These are phyloP conservation scores for Sebastes fasciatus DNA, from an alignment of 2,113 vertebrate genomes.

Conservation along the genomic window DNA sequence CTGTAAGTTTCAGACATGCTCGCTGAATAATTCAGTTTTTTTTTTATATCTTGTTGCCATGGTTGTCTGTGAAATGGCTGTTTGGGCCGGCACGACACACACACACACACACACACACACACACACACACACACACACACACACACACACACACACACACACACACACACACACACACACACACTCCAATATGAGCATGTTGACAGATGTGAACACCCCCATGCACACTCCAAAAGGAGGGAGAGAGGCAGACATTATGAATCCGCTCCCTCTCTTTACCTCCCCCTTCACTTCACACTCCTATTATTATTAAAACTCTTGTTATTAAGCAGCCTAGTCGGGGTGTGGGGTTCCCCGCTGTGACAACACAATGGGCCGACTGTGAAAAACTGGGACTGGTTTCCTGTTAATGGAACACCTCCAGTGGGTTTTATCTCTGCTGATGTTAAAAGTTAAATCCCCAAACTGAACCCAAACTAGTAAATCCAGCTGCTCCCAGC, in stretches of 20 bases:
- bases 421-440: neutral
- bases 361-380: constrained; percentile 50
- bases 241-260: constrained; percentile 17
- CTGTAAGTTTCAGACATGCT: constrained; percentile 80
- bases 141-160: constrained; percentile 14
- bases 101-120: constrained; percentile 16
- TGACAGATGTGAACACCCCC: constrained; percentile 56
- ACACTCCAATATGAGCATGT: constrained; percentile 27
- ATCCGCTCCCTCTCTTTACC: constrained; percentile 2
- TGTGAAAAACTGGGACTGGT: constrained; percentile 39
- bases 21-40: constrained; percentile 79
- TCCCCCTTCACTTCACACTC: constrained; percentile 35
- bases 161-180: constrained; percentile 11
- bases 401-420: constrained; percentile 50
- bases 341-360: constrained; percentile 48
- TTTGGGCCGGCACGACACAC: constrained; percentile 1
- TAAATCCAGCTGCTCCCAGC: constrained; percentile 15
- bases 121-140: constrained; percentile 8
- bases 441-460: constrained; percentile 5
- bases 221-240: constrained; percentile 23
- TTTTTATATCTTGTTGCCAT: constrained; percentile 69
- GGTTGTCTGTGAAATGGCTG: constrained; percentile 46
- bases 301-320: constrained; percentile 63
- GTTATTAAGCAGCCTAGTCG: constrained; percentile 37
- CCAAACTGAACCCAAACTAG: constrained; percentile 1